These are phyloP conservation scores for Tonatia bakeri DNA, from an alignment of 2,113 vertebrate genomes.

Conservation along the genomic window DNA sequence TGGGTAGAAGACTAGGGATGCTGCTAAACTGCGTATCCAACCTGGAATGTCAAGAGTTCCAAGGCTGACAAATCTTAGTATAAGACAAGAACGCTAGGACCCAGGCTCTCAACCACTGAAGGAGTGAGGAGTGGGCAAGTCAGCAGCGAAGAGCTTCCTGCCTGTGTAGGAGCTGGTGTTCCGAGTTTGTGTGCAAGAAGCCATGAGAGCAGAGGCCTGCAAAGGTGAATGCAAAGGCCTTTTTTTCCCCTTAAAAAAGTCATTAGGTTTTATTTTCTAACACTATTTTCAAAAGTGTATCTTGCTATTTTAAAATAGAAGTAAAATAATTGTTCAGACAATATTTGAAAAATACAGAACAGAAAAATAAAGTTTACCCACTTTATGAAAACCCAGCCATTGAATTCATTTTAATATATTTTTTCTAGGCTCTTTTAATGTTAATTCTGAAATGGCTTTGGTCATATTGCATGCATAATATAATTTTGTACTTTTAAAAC, in stretches of 20 bases:
- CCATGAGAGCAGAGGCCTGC: not conserved
- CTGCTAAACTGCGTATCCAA: not conserved
- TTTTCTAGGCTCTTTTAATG: not conserved
- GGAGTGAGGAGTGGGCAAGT: not conserved
- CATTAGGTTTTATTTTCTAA: not conserved
- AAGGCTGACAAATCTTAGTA: not conserved
- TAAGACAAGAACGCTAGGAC: no score
- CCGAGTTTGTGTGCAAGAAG: not conserved
- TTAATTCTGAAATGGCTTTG: not conserved
- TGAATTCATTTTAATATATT: not conserved
- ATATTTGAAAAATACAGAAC: not conserved
- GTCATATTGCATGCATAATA: not conserved
- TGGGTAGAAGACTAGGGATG: not conserved
- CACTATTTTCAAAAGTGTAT: not conserved
- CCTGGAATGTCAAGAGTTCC: not conserved
- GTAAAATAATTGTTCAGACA: not conserved
- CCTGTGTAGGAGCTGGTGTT: not conserved
- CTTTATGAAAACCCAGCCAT: not conserved
- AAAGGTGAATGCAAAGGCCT: rapidly evolving
- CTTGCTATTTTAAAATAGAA: not conserved
- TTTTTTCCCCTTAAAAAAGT: not conserved
- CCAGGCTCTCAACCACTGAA: not conserved
- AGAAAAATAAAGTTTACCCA: not conserved
- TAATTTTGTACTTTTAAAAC: not conserved
- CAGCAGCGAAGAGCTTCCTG: not conserved